Evolutionary conservation across 2,797 vertebrate genomes (phyloP).

Genomic region (Adelosebastes latens): DNA sequence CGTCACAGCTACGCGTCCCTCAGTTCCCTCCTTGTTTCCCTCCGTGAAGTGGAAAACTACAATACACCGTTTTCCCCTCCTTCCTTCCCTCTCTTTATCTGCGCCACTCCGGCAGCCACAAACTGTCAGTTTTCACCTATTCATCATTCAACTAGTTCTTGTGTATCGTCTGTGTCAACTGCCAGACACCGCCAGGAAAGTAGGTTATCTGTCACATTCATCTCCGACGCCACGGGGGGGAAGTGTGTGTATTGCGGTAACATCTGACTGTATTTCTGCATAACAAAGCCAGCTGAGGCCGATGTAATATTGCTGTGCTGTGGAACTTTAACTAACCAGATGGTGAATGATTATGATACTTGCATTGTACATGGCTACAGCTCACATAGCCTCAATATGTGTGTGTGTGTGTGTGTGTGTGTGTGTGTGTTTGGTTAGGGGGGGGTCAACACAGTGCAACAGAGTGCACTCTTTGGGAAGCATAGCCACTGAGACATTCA

Average conservation of each 20-base stretch:
- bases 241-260: slow-evolving; percentile 37
- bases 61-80: not conserved
- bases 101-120: slow-evolving; percentile 21
- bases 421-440: slow-evolving; percentile 1
- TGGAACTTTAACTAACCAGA: slow-evolving; percentile 71
- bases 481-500: slow-evolving; percentile 81
- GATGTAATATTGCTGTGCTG: slow-evolving; percentile 71
- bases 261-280: slow-evolving; percentile 58
- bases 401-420: slow-evolving; percentile 31
- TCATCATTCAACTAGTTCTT: slow-evolving; percentile 11
- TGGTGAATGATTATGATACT: slow-evolving; percentile 69
- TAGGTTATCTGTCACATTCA: slow-evolving; percentile 61
- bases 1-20: not conserved
- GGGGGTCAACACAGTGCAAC: slow-evolving; percentile 57
- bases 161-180: slow-evolving; percentile 36
- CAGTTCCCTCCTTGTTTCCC: not conserved
- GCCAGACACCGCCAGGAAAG: slow-evolving; percentile 30
- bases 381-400: slow-evolving; percentile 57
- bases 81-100: not conserved
- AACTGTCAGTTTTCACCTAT: slow-evolving; percentile 41
- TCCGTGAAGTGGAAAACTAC: slow-evolving; percentile 1
- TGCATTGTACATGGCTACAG: slow-evolving; percentile 56
- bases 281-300: slow-evolving; percentile 63
- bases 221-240: slow-evolving; percentile 36
- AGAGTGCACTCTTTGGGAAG: slow-evolving; percentile 75